Evolutionary conservation across 2,888 invertebrate genomes (phyloP).

Genomic region (Oscheius sp.): DNA sequence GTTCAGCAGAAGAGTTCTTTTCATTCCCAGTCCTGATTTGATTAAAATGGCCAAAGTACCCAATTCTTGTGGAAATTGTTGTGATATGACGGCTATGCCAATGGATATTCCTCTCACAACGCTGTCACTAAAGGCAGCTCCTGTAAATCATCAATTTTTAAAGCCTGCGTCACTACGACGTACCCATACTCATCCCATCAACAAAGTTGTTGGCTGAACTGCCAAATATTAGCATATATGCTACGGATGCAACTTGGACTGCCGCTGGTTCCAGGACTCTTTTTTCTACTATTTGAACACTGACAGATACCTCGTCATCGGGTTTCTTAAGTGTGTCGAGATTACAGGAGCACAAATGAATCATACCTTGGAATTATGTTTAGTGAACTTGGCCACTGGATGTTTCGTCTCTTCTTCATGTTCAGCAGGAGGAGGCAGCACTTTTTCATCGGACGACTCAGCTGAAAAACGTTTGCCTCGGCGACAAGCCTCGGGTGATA

Average conservation of each 20-base stretch:
- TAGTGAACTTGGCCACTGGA: constrained; percentile 8
- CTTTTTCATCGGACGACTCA: constrained; percentile 4
- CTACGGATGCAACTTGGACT: constrained; percentile 67
- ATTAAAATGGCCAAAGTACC: constrained; percentile 68
- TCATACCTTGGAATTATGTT: constrained; percentile 3
- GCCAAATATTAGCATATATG: constrained; percentile 71
- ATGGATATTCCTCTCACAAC: constrained; percentile 66
- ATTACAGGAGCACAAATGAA: neutral
- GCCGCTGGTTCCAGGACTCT: constrained; percentile 60
- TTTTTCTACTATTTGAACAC: constrained; percentile 64
- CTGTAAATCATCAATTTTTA: constrained; percentile 29
- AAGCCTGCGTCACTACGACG: neutral
- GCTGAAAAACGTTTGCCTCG: constrained; percentile 38
- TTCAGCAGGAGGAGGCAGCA: constrained; percentile 1
- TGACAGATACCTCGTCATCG: constrained; percentile 51
- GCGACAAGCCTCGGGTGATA: constrained; percentile 40
- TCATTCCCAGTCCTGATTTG: constrained; percentile 68
- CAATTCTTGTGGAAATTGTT: constrained; percentile 71
- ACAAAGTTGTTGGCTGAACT: constrained; percentile 70
- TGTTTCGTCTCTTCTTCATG: neutral
- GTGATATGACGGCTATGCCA: constrained; percentile 69
- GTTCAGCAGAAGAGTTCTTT: constrained; percentile 64
- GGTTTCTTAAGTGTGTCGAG: constrained; percentile 24
- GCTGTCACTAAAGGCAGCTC: constrained; percentile 70
- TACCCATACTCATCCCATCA: constrained; percentile 71